Evolutionary conservation across 2,797 vertebrate species (phyloP).

Genomic region (Enteromius unitaeniatus): DNA sequence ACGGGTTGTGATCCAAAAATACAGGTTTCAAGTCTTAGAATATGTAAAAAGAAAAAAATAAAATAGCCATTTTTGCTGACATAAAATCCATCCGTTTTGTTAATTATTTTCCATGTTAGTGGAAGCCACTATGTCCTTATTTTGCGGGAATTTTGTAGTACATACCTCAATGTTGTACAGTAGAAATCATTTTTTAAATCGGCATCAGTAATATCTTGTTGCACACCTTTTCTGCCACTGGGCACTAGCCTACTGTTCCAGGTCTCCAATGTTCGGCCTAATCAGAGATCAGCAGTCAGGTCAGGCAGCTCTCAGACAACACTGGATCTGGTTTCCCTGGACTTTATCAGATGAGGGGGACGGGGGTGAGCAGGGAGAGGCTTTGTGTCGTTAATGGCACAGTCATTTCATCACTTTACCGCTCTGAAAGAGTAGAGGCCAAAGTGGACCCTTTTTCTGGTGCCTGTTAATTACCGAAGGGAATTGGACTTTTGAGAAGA

Average conservation of each 20-base stretch:
- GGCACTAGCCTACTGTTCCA: slow-evolving; percentile 21
- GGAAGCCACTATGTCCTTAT: neutral
- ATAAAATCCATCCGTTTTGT: neutral
- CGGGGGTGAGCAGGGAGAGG: slow-evolving; percentile 73
- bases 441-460: slow-evolving; percentile 66
- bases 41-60: neutral
- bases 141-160: neutral
- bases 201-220: slow-evolving; percentile 22
- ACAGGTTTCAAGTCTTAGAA: neutral
- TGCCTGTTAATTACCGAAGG: slow-evolving; percentile 75
- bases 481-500: slow-evolving; percentile 61
- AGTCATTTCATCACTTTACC: slow-evolving; percentile 75
- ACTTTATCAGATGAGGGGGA: slow-evolving; percentile 74
- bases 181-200: neutral
- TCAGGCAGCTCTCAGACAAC: slow-evolving; percentile 63
- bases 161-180: neutral
- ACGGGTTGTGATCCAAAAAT: neutral
- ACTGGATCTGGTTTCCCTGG: slow-evolving; percentile 77
- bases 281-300: slow-evolving; percentile 66
- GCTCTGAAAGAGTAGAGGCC: slow-evolving; percentile 62
- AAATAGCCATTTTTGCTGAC: neutral
- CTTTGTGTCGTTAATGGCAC: slow-evolving; percentile 78
- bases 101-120: neutral
- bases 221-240: slow-evolving; percentile 43
- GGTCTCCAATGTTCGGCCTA: slow-evolving; percentile 60